These are phyloP conservation scores for Lepas anatifera DNA, from an alignment of 2,888 invertebrate species.

Conservation along the genomic window DNA sequence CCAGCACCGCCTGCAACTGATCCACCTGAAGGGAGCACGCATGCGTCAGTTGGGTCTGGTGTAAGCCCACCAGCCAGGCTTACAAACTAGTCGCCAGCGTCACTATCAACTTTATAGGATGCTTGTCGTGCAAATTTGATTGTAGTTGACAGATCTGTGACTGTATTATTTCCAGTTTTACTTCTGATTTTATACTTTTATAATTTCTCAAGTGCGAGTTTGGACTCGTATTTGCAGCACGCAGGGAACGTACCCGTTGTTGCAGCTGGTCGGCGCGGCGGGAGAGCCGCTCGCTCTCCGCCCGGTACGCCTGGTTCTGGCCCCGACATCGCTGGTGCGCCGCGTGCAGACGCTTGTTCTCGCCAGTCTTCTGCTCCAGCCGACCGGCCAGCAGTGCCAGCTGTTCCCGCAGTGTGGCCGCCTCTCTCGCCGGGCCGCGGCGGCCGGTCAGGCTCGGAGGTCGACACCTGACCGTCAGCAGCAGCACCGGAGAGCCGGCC, in stretches of 20 bases:
- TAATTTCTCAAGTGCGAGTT: too few relatives aligned
- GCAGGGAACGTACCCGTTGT: constrained; percentile 45
- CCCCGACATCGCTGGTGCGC: constrained; percentile 27
- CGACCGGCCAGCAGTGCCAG: constrained; percentile 45
- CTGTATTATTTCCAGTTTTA: too few relatives aligned
- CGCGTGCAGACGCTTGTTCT: constrained; percentile 35
- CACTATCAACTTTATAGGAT: too few relatives aligned
- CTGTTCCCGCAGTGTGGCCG: constrained; percentile 40
- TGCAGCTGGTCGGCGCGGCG: constrained; percentile 81
- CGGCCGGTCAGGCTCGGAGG: constrained; percentile 21
- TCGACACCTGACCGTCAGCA: constrained; percentile 8
- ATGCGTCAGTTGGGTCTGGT: too few relatives aligned
- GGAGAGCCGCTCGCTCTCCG: constrained; percentile 67
- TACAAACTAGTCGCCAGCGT: too few relatives aligned
- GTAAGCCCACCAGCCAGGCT: too few relatives aligned
- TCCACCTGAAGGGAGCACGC: neutral
- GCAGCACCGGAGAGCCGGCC: constrained; percentile 11
- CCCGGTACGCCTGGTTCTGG: constrained; percentile 36
- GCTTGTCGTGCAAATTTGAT: too few relatives aligned
- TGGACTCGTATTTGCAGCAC: too few relatives aligned
- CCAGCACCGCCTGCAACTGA: constrained; percentile 21
- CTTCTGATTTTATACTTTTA: too few relatives aligned
- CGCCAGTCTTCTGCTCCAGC: constrained; percentile 49
- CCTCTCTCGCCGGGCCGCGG: constrained; percentile 42
- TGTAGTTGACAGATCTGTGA: too few relatives aligned